A percentile compares a stretch with the other conserved stretches of the same genome.
phyloP scores from a whole-genome alignment of 2,797 vertebrate genomes.

The Cossypha niveicapilla region DNA sequence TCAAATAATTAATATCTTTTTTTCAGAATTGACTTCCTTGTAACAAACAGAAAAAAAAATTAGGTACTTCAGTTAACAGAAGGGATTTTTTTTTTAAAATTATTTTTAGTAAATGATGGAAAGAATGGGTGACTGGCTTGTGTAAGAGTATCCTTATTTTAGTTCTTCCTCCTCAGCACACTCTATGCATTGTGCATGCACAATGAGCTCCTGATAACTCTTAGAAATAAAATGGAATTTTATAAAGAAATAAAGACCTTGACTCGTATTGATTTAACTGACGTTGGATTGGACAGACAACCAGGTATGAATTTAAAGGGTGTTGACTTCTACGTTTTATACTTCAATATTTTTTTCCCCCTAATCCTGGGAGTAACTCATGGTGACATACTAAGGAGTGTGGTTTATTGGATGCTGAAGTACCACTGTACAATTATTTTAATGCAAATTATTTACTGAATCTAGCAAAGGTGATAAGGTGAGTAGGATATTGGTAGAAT shows the following conservation, averaged over 20 bases:
- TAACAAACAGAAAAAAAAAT: neutral
- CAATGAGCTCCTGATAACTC: neutral
- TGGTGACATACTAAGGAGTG: neutral
- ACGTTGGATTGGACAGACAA: neutral
- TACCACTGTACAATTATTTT: neutral
- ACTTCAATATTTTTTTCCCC: neutral
- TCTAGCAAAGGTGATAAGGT: neutral
- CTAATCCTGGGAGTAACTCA: neutral
- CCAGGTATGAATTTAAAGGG: neutral
- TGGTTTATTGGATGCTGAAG: neutral
- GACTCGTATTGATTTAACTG: neutral
- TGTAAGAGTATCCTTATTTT: neutral
- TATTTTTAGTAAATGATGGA: neutral
- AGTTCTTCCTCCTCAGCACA: neutral
- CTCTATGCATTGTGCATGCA: neutral
- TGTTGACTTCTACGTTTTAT: neutral
- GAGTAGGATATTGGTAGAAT: neutral
- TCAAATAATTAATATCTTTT: neutral
- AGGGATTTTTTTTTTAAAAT: neutral
- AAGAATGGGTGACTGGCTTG: neutral
- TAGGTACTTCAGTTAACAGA: neutral
- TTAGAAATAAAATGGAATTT: neutral
- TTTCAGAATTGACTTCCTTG: neutral
- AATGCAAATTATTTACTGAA: neutral
- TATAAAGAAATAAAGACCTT: neutral